Evolutionary conservation across 2,797 vertebrate species (phyloP), one percentile per base, ranked within the genome.

Genomic region (Hyperoplus immaculatus): DNA sequence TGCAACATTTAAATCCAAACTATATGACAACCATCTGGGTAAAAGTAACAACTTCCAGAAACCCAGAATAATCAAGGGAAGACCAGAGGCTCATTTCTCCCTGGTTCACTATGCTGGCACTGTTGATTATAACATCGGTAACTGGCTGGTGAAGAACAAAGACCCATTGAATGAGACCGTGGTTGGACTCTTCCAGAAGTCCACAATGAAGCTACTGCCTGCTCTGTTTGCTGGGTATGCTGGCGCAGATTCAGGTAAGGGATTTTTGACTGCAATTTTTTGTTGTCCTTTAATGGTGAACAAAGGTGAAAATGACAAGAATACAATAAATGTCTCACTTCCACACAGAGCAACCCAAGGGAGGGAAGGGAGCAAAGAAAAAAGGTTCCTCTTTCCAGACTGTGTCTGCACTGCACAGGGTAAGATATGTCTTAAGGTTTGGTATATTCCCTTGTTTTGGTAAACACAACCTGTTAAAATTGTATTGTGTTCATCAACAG

Each of bases 301-400:
- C 14, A 50, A 8, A 38, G 29, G 29, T 29, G 29, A 29, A 29
- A 29, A 29, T 29, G 3, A 29, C 29, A 29, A 29, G 29, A 29
- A 29, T 29, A 29, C 29, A 29, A 29, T 29, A 29, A 29, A 29
- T 29, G 29, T 29, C 29, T 29, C 29, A 29, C 29, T 29, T 29
- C 29, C 29, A 29, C 29, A 29, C 29, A 29, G 29, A 29, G 21
- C 21, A 21, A 21, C 21, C 21, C 29, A 29, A 29, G 29, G 29
- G 29, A 91, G 94, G 67, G 38, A 85, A 84, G 77, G 96, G 94
- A 74, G 87, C 47, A 16, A 97, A 96, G 84, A 97, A 97, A 87
- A 96, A 96, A 77, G 97, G 97, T 4, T 97, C 96, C 0, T 97
- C 97, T 36, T 97, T 97, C 75, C 96, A 97, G 89, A 97, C 96